A percentile compares a stretch with the other conserved stretches of the same genome.
Evolutionary conservation across 2,888 invertebrate species (phyloP).

Genomic region (Notodonta ziczac): DNA sequence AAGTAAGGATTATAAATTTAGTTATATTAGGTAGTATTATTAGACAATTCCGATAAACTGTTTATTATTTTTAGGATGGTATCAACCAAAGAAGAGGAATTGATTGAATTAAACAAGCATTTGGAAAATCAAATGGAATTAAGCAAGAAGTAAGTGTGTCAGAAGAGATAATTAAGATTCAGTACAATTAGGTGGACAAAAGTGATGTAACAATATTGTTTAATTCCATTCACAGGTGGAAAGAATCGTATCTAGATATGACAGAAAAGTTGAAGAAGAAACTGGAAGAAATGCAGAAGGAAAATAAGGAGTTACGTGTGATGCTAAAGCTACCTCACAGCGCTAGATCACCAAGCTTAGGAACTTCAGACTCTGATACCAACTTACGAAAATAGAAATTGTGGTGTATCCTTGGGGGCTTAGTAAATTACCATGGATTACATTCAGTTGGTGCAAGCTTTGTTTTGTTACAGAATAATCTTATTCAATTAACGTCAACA

Average conservation of each 20-base stretch:
- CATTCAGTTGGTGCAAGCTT: too few species aligned
- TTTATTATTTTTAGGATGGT: slow-evolving; percentile 61
- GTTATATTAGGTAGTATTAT: neutral
- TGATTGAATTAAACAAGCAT: slow-evolving; percentile 81
- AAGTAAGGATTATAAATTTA: slow-evolving; percentile 53
- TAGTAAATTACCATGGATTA: too few species aligned
- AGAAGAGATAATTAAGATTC: neutral
- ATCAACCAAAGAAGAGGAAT: slow-evolving; percentile 80
- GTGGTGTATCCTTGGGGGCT: too few species aligned
- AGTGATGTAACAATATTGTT: neutral
- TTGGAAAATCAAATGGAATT: slow-evolving; percentile 85
- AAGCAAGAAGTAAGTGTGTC: slow-evolving; percentile 78
- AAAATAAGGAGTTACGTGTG: slow-evolving; percentile 79
- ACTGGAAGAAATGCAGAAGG: slow-evolving; percentile 80
- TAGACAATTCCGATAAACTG: neutral
- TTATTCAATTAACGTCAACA: too few species aligned
- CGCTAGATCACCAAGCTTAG: slow-evolving; percentile 37
- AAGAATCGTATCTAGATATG: slow-evolving; percentile 86
- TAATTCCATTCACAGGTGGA: slow-evolving; percentile 81
- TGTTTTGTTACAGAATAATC: too few species aligned
- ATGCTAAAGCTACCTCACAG: slow-evolving; percentile 55
- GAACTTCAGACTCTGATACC: slow-evolving; percentile 4
- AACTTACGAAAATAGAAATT: slow-evolving; percentile 10
- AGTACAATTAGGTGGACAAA: neutral
- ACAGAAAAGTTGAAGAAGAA: slow-evolving; percentile 85